Evolutionary conservation across 30 jellyfish, hydroid and myxozoan species (phyloP), one percentile per base, ranked within the genome.

Genomic region (Nemopilema nomurai): DNA sequence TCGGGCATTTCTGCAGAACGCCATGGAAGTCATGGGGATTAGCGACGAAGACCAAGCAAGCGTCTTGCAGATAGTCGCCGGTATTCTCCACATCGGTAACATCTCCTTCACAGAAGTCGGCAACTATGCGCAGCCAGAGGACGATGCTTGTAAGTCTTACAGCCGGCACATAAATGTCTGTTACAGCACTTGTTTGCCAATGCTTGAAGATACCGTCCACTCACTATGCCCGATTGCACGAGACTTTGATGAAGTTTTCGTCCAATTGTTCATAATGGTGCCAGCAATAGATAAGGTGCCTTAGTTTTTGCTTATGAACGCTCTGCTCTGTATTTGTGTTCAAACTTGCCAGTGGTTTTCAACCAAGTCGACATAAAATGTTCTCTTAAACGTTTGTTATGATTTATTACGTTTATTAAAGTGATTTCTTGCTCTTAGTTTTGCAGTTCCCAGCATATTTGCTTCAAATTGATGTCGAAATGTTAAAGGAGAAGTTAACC

Each of bases 51-150:
- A 69, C 53, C 99, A 91, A 85, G 95, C 96, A 32, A 78, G 96
- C 52, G 74, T 88, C 30, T 49, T 96, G 49, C 98, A 91, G 77
- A 88, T 96, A 21, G 91, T 88, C 9, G 99, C 99, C 18, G 97
- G 99, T 1, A 96, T 96, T 66, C 92, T 96, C 6, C 99, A 96
- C 52, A 79, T 96, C 50, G 99, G 99, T 33, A 96, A 96, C 63
- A 76, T 96, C 29, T 26, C 87, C 20, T 96, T 96, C 79, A 32
- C 77, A 24, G 99, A 96, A 73, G 99, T 90, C 69, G 98, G 95
- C 24, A 96, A 96, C 79, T 88, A 90, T 66, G 99, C 99, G 1
- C 98, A 90, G 66, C 98, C 98, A 1, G 96, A 88, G 71, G 96
- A 96, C 57, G 99, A 96, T 51, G 97, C 92, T 0, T 91, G 99